Conservation (phyloP, 2,888 invertebrate genomes). For the Coremacera marginata region DNA sequence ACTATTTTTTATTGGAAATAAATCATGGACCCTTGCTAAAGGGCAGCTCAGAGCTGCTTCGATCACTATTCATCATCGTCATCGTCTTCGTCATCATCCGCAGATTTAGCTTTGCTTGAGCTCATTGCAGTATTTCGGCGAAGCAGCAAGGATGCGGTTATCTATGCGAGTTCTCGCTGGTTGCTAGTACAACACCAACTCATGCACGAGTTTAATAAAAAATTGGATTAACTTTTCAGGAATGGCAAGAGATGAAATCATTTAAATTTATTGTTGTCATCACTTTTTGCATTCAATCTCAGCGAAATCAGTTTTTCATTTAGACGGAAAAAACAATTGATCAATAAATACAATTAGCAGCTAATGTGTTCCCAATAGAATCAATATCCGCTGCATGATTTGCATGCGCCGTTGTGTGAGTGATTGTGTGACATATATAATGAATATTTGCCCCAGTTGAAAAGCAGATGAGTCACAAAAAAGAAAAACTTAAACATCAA, state of each 20-base stretch:
- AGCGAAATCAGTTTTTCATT: too few species aligned
- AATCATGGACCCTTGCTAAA: neutral
- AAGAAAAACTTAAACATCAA: too few species aligned
- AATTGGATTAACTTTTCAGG: neutral
- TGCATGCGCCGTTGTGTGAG: neutral
- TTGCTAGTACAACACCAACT: too few species aligned
- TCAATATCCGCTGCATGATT: neutral
- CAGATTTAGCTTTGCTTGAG: neutral
- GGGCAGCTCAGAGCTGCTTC: conserved; percentile 12
- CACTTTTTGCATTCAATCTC: neutral
- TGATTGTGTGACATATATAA: neutral
- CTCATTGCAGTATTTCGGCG: neutral
- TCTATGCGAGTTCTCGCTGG: too few species aligned
- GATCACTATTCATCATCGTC: neutral
- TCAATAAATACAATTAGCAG: conserved; percentile 8
- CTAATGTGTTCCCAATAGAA: neutral
- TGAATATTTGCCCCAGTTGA: too few species aligned
- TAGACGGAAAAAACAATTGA: neutral
- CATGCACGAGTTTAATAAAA: too few species aligned
- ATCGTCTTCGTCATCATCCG: neutral
- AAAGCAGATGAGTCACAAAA: too few species aligned
- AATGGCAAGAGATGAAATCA: neutral
- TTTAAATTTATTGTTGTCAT: neutral
- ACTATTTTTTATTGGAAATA: conserved; percentile 4
- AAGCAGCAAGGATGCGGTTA: too few species aligned